phyloP scores from a whole-genome alignment of 2,113 vertebrate species.

The Xenopus tropicalis region UCB_Xtro_10.0 CM004443.2:190181501-190182000 shows the following conservation, averaged over 20 bases:
- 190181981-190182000: constrained; percentile 75
- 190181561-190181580: constrained; percentile 98
- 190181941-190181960: constrained; percentile 48
- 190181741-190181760: constrained; percentile 94
- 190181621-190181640: constrained; percentile 96
- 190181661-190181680: constrained; percentile 90
- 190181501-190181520: too few relatives aligned
- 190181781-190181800: constrained; percentile 93
- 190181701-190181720: constrained; percentile 86
- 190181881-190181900: constrained; percentile 72
- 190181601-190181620: constrained; percentile 96
- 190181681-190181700: constrained; percentile 85
- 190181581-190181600: constrained; percentile 96
- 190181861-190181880: constrained; percentile 89
- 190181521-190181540: constrained; percentile 77
- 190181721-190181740: constrained; percentile 96
- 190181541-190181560: constrained; percentile 98
- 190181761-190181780: constrained; percentile 96
- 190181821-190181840: constrained; percentile 97
- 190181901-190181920: constrained; percentile 68
- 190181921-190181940: constrained; percentile 82
- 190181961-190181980: constrained; percentile 39
- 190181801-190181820: constrained; percentile 96
- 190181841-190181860: constrained; percentile 93
- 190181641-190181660: constrained; percentile 99